Base-by-base conservation (phyloP, 2,797 vertebrate genomes). In the Nasua narica region DNA sequence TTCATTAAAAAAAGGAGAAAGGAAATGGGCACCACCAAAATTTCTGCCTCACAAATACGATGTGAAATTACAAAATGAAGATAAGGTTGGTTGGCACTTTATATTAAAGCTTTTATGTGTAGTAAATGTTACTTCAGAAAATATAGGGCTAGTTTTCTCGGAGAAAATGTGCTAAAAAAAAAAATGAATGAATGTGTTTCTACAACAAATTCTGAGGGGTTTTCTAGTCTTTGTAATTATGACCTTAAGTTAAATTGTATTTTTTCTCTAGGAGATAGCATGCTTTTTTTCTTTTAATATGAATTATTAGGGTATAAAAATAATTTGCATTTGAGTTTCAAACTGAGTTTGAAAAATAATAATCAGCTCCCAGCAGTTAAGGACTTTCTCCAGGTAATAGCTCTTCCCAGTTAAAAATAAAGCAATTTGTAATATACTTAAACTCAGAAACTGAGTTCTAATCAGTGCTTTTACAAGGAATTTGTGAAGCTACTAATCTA, bases 21-120 rank as follows among this genome's bases (percentile, higher is more conserved):
- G 99, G 98, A 99, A 98, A 98, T 99, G 99, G 99, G 99, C 98
- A 56, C 99, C 99, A 98, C 99, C 99, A 40, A 99, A 99, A 97
- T 99, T 99, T 97, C 98, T 99, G 97, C 99, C 99, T 70, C 99
- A 99, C 97, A 99, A 99, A 95, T 99, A 99, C 0, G 99, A 99
- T 35, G 99, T 99, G 78, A 99, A 99, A 98, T 99, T 99, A 90
- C 98, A 99, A 95, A 99, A 98, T 46, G 99, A 99, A 98, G 99
- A 99, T 91, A 99, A 99, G 99, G 99, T 99, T 86, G 97, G 99
- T 95, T 94, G 60, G 37, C 21, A 32, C 0, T 79, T 94, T 56
- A n/a, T 23, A 14, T 35, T 91, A 89, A 86, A 27, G 13, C 29
- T 83, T n/a, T 91, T 74, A 35, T 7, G 8, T 87, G 1, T 60